Percentiles rank a stretch among this genome's conserved stretches.
These are phyloP conservation scores for Drosophila sturtevanti DNA, from an alignment of 1,140 invertebrate genomes.

Conservation along the genomic window DNA sequence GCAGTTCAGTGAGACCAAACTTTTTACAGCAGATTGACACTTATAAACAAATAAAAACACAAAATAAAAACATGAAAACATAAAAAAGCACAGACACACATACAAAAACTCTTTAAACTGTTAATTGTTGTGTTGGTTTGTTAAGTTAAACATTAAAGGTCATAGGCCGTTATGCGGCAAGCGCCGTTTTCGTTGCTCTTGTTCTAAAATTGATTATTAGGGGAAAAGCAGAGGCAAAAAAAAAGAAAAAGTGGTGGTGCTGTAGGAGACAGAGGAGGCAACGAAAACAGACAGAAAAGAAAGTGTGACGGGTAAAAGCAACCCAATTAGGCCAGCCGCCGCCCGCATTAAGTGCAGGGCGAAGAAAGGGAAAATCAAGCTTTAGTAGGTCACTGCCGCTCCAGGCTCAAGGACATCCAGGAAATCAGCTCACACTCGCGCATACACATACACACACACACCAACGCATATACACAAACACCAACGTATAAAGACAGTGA, in stretches of 20 bases:
- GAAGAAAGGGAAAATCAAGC: neutral
- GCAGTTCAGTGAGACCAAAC: neutral
- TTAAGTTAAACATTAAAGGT: neutral
- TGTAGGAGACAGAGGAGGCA: slow-evolving; percentile 6
- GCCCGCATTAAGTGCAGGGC: neutral
- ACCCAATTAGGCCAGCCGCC: slow-evolving; percentile 52
- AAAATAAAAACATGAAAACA: slow-evolving; percentile 34
- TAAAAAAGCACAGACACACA: slow-evolving; percentile 3
- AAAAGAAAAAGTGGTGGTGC: neutral
- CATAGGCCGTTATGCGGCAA: neutral
- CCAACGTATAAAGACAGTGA: neutral
- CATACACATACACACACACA: slow-evolving; percentile 9
- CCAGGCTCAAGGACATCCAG: slow-evolving; percentile 51
- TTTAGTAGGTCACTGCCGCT: slow-evolving; percentile 55
- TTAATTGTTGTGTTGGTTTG: slow-evolving; percentile 12
- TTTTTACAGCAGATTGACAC: slow-evolving; percentile 5
- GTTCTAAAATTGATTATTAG: slow-evolving; percentile 3
- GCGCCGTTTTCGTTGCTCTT: neutral
- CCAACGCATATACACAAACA: slow-evolving; percentile 5
- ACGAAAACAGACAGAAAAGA: slow-evolving; percentile 54
- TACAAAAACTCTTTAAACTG: slow-evolving; percentile 23
- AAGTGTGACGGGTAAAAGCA: slow-evolving; percentile 57
- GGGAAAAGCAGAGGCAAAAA: neutral
- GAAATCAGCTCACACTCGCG: slow-evolving; percentile 16
- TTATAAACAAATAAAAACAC: slow-evolving; percentile 48